Evolutionary conservation across 2,888 invertebrate genomes (phyloP).

Genomic region (Cordilura impudica): DNA sequence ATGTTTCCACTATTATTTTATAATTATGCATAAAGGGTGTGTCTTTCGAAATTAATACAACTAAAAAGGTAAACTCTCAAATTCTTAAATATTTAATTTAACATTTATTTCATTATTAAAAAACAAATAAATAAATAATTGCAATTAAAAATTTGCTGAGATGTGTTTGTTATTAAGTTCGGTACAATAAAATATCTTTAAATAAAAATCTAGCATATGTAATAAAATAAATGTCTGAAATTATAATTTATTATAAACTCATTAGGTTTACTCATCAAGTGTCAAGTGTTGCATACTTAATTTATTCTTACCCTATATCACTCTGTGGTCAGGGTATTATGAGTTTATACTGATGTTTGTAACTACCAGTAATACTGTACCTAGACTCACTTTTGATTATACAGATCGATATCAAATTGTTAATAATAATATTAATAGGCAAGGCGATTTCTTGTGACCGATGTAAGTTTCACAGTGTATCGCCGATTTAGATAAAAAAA

Average conservation of each 20-base stretch:
- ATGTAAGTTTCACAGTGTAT: too few relatives aligned
- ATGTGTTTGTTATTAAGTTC: background rate
- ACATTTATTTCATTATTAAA: background rate
- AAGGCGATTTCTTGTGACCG: too few relatives aligned
- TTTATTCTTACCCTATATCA: too few relatives aligned
- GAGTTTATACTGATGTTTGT: too few relatives aligned
- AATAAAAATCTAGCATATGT: background rate
- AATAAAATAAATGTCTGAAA: slow-evolving; percentile 28
- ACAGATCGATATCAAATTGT: too few relatives aligned
- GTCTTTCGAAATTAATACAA: too few relatives aligned
- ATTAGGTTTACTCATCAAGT: slow-evolving; percentile 45
- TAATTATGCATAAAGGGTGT: slow-evolving; percentile 44
- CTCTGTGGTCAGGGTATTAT: too few relatives aligned
- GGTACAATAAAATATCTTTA: background rate
- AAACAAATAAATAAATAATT: background rate
- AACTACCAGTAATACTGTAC: too few relatives aligned
- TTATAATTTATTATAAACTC: slow-evolving; percentile 49
- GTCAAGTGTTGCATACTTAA: slow-evolving; percentile 53
- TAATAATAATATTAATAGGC: too few relatives aligned
- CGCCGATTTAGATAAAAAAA: too few relatives aligned
- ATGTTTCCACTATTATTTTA: slow-evolving; percentile 27
- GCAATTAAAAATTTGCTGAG: background rate
- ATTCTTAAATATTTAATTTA: background rate
- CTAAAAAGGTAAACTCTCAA: background rate
- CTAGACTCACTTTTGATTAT: too few relatives aligned